Percentiles rank a stretch among this genome's conserved stretches.
Evolutionary conservation across 2,113 vertebrate genomes (phyloP).

Genomic region (Excalfactoria chinensis): DNA sequence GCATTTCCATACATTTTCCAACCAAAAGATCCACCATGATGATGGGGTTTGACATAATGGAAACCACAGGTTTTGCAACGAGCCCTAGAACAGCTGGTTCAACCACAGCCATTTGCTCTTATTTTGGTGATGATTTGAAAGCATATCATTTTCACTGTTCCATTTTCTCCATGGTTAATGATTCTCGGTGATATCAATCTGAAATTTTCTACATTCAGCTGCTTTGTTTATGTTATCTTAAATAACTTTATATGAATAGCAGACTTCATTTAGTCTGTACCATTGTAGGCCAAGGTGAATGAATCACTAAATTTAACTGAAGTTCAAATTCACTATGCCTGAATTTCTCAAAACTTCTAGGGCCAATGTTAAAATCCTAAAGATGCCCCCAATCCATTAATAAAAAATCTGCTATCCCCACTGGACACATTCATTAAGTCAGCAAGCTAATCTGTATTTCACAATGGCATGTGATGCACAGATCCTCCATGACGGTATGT

Average conservation of each 20-base stretch:
- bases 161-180: not conserved
- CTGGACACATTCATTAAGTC: not conserved
- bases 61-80: not conserved
- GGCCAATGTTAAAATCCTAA: not conserved
- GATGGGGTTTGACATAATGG: not conserved
- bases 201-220: not conserved
- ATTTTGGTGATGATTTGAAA: not conserved
- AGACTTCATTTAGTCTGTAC: not conserved
- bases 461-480: not conserved
- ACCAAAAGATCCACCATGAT: not conserved
- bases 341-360: not conserved
- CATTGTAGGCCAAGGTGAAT: not conserved
- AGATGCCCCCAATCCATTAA: not conserved
- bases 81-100: not conserved
- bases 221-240: conserved; percentile 5
- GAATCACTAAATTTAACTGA: not conserved
- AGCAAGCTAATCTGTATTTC: not conserved
- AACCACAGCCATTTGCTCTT: conserved; percentile 2
- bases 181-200: not conserved
- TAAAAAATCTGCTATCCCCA: not conserved
- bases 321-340: not conserved
- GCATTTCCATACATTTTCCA: not conserved
- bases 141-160: not conserved
- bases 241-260: conserved; percentile 6
- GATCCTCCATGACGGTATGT: not conserved